phyloP scores from a whole-genome alignment of 2,113 vertebrate species.

The Pygoscelis antarcticus region DNA sequence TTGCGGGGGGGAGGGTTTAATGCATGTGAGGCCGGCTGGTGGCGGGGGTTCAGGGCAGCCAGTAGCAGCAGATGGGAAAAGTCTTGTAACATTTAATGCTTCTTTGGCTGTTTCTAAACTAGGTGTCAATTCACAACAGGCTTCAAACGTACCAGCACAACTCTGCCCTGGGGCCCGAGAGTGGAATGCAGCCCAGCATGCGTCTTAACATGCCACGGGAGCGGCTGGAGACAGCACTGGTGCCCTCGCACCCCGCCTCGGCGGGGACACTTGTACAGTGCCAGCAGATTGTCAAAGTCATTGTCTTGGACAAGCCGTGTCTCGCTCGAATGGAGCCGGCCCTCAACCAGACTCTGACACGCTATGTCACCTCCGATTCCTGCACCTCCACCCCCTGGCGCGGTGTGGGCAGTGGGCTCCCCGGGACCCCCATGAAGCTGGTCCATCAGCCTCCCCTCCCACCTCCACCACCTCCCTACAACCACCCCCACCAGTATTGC shows the following conservation, averaged over 20 bases:
- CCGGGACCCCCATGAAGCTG: slow-evolving; percentile 80
- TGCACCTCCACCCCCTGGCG: slow-evolving; percentile 87
- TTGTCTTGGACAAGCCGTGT: slow-evolving; percentile 96
- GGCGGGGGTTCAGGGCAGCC: slow-evolving; percentile 66
- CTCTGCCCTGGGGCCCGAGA: slow-evolving; percentile 87
- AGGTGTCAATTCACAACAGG: slow-evolving; percentile 99
- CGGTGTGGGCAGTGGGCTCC: slow-evolving; percentile 70
- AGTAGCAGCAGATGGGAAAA: slow-evolving; percentile 78
- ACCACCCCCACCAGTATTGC: slow-evolving; percentile 95
- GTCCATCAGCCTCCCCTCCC: slow-evolving; percentile 90
- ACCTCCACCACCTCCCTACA: slow-evolving; percentile 93
- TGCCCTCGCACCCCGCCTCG: slow-evolving; percentile 79
- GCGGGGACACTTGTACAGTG: slow-evolving; percentile 97
- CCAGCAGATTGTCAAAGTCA: slow-evolving; percentile 99
- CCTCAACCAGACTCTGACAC: slow-evolving; percentile 91
- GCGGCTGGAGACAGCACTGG: slow-evolving; percentile 81
- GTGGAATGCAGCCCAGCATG: slow-evolving; percentile 79
- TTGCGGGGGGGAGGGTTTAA: not conserved
- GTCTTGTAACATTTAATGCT: slow-evolving; percentile 98
- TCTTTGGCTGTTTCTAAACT: slow-evolving; percentile 99
- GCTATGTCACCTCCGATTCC: slow-evolving; percentile 90
- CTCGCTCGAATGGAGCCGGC: slow-evolving; percentile 92
- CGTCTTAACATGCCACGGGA: slow-evolving; percentile 86
- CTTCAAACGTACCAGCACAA: slow-evolving; percentile 99
- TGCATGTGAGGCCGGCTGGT: not conserved